Evolutionary conservation across 92 coral and sea anemone species (phyloP), one percentile per base, ranked within the genome.

Genomic region (Porites lobata): DNA sequence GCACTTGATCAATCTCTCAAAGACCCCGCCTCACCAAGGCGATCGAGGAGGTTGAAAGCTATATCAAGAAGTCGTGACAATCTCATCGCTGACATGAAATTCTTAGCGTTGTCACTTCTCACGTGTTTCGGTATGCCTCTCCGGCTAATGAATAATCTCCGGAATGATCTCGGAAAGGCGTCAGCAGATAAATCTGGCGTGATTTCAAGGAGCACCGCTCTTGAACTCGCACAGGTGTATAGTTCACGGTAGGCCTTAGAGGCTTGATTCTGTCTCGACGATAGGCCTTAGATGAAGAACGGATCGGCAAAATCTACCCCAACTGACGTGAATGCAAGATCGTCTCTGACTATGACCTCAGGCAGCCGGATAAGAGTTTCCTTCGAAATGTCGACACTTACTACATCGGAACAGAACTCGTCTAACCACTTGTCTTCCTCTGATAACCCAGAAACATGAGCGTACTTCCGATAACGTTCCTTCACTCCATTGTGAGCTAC

Each of bases 401-500:
- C 76, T 72, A 47, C 85, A 86, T 3, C 68, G 59, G 58, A 78
- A 86, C 69, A 86, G 74, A 54, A 56, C 22, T 43, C 58, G 70
- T 65, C 77, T 76, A 6, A 77, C 84, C n/a, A 77, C 81, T 80
- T 87, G 81, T 64, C 91, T 52, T 21, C 83, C 83, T 22, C 53
- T 78, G 67, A 89, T 58, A 47, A 75, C 65, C 85, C 88, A 72
- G 75, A 87, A 80, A 61, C 85, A 74, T 7, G 84, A 82, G n/a
- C 88, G 53, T 68, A 83, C 65, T 47, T 83, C 92, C 1, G 88
- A 47, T 43, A 88, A 74, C 7, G 84, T 56, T 82, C 88, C 66
- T 56, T 62, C 38, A 82, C 81, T 62, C 83, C 92, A 57, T 75
- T 86, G 83, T 81, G 92, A 43, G 76, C 87, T 14, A 81, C 92